These are phyloP conservation scores for Macropus fuliginosus DNA, from an alignment of 2,797 vertebrate genomes.

Conservation along the genomic window DNA sequence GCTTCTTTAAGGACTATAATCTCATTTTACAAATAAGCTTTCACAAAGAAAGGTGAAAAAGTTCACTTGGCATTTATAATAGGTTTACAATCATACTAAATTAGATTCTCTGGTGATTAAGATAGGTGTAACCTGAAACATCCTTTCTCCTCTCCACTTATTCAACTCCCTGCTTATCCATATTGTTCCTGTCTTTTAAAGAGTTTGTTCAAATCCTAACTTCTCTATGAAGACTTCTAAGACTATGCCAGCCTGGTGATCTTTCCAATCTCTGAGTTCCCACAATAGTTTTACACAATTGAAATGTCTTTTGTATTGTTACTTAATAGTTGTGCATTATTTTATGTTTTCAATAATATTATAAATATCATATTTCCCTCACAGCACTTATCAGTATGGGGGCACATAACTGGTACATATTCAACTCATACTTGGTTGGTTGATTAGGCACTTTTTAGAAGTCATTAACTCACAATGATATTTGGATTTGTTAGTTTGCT, in stretches of 20 bases:
- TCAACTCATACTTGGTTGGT: background rate
- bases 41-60: background rate
- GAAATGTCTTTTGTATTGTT: background rate
- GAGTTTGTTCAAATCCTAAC: background rate
- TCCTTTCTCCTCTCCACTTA: background rate
- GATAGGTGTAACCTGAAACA: background rate
- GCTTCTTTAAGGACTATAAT: background rate
- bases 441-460: background rate
- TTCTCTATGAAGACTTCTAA: constrained; percentile 24
- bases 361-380: background rate
- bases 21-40: background rate
- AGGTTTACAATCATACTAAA: background rate
- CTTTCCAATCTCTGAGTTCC: background rate
- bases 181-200: background rate
- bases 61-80: background rate
- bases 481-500: background rate
- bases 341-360: background rate
- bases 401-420: background rate
- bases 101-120: background rate
- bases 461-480: background rate
- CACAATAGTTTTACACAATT: background rate
- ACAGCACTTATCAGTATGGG: background rate
- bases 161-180: background rate
- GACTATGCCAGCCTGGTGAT: background rate
- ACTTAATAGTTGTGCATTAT: background rate